A percentile compares a stretch with the other conserved stretches of the same genome.
Conservation (phyloP, 2,113 vertebrate genomes). For the Poeciliopsis retropinna region DNA sequence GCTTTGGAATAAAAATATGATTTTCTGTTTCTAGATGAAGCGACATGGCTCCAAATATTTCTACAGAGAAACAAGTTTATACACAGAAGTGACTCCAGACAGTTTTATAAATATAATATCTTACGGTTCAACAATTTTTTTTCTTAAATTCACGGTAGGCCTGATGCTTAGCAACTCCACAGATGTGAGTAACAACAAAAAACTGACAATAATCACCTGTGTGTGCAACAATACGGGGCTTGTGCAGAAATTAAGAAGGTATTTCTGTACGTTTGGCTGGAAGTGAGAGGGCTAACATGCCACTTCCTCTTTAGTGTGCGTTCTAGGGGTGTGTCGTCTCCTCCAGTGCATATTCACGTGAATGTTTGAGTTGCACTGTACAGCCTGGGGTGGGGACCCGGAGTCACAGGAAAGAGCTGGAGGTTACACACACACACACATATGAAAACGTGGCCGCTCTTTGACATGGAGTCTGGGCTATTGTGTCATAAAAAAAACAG, state of each 20-base stretch:
- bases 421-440: constrained; percentile 11
- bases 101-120: too few relatives aligned
- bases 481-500: constrained; percentile 51
- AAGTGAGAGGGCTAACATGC: constrained; percentile 16
- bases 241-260: constrained; percentile 26
- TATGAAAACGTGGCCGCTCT: constrained; percentile 22
- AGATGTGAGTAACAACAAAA: constrained; percentile 13
- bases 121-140: not conserved
- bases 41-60: not conserved
- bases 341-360: constrained; percentile 1
- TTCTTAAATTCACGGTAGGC: not conserved
- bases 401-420: constrained; percentile 60
- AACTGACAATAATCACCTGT: constrained; percentile 8
- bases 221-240: not conserved
- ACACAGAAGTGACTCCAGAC: not conserved
- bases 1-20: not conserved
- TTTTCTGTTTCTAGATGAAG: not conserved
- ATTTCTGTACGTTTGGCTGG: constrained; percentile 21
- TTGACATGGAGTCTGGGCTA: constrained; percentile 49
- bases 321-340: constrained; percentile 29
- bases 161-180: constrained; percentile 6
- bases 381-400: constrained; percentile 40
- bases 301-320: constrained; percentile 29
- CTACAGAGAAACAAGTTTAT: not conserved
- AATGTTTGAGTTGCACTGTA: constrained; percentile 18